Conservation (phyloP, 2,888 invertebrate genomes). For the Oeneis ivallda region DNA sequence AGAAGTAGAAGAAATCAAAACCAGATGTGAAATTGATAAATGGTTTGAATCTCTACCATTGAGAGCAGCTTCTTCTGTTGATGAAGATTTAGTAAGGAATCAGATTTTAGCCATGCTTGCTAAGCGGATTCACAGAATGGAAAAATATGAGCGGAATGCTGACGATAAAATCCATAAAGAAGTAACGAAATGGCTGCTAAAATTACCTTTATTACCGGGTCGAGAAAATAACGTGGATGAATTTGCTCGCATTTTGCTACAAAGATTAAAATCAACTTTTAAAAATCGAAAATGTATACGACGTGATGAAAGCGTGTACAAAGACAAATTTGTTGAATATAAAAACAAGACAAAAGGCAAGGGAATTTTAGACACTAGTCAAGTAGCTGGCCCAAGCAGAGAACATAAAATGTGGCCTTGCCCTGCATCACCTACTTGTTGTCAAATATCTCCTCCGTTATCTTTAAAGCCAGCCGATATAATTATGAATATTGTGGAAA, state of each 20-base stretch:
- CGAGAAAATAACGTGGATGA: slow-evolving; percentile 44
- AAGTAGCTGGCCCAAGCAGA: slow-evolving; percentile 45
- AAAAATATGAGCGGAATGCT: slow-evolving; percentile 45
- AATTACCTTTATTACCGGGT: slow-evolving; percentile 50
- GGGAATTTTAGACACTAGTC: slow-evolving; percentile 40
- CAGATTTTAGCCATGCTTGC: slow-evolving; percentile 54
- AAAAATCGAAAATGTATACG: slow-evolving; percentile 48
- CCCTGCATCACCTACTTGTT: slow-evolving; percentile 29
- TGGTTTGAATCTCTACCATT: slow-evolving; percentile 61
- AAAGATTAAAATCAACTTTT: slow-evolving; percentile 49
- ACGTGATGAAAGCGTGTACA: slow-evolving; percentile 31
- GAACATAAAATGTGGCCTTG: neutral
- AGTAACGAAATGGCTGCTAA: slow-evolving; percentile 56
- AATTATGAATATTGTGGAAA: slow-evolving; percentile 53
- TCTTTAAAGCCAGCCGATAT: slow-evolving; percentile 52
- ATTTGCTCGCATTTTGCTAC: slow-evolving; percentile 48
- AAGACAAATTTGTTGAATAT: slow-evolving; percentile 8
- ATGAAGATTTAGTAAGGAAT: slow-evolving; percentile 52
- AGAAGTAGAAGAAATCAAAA: slow-evolving; percentile 62
- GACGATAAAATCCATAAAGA: slow-evolving; percentile 54
- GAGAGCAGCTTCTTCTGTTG: slow-evolving; percentile 41
- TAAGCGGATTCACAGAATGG: slow-evolving; percentile 56
- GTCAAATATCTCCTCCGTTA: slow-evolving; percentile 32
- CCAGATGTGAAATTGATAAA: slow-evolving; percentile 56
- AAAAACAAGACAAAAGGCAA: slow-evolving; percentile 30